Evolutionary conservation across 2,888 invertebrate species (phyloP).

Genomic region (Volucella zonaria): DNA sequence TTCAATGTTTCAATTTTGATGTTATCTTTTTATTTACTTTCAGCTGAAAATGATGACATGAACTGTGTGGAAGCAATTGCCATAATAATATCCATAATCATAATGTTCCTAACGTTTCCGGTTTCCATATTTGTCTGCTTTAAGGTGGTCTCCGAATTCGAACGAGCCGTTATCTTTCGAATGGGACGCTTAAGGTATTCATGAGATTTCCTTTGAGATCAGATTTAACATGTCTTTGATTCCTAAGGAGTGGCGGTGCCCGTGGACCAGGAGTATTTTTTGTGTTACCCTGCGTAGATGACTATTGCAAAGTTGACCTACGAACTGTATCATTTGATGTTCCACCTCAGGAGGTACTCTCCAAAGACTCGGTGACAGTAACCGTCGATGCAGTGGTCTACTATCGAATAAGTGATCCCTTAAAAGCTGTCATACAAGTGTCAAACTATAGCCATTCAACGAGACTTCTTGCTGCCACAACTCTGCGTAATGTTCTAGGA

Average conservation of each 20-base stretch:
- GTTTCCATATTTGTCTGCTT: constrained; percentile 93
- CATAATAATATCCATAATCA: constrained; percentile 87
- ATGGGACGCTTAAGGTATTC: constrained; percentile 87
- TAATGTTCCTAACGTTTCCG: constrained; percentile 90
- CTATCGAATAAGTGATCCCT: constrained; percentile 90
- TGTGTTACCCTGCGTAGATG: constrained; percentile 96
- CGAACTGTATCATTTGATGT: constrained; percentile 97
- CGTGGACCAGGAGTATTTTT: constrained; percentile 96
- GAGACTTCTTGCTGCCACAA: constrained; percentile 91
- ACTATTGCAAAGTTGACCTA: constrained; percentile 95
- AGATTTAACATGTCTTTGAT: background rate
- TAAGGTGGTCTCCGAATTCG: constrained; percentile 94
- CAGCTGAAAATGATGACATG: constrained; percentile 87
- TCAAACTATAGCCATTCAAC: constrained; percentile 93
- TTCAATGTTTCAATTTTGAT: no score
- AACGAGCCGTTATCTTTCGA: constrained; percentile 94
- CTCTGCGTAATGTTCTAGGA: constrained; percentile 94
- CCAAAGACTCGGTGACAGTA: constrained; percentile 97
- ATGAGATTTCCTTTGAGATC: background rate
- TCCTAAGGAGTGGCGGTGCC: constrained; percentile 85
- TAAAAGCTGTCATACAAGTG: constrained; percentile 89
- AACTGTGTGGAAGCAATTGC: constrained; percentile 90
- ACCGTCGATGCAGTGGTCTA: constrained; percentile 96
- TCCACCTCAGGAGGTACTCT: constrained; percentile 97
- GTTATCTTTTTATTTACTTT: constrained; percentile 78